These are phyloP conservation scores for Eupithecia dodoneata DNA, from an alignment of 2,888 invertebrate species.

Conservation along the genomic window DNA sequence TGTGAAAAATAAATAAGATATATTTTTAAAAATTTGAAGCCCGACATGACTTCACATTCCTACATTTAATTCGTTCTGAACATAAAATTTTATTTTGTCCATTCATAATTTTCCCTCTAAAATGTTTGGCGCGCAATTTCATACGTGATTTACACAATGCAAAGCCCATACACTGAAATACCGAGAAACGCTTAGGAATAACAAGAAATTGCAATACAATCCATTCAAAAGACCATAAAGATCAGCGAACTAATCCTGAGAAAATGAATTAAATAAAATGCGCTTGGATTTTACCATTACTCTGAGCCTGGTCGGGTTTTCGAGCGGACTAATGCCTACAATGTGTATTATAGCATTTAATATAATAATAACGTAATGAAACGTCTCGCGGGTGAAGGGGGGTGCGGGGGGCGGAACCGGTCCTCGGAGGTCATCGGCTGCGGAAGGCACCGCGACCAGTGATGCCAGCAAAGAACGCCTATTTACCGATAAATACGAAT, in stretches of 20 bases:
- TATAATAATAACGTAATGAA: slow-evolving; percentile 85
- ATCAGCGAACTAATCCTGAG: slow-evolving; percentile 66
- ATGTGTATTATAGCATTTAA: slow-evolving; percentile 84
- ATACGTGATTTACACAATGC: slow-evolving; percentile 55
- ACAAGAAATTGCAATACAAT: slow-evolving; percentile 61
- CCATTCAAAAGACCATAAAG: slow-evolving; percentile 70
- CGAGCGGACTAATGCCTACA: slow-evolving; percentile 73
- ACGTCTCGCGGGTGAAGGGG: slow-evolving; percentile 68
- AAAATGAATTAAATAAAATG: slow-evolving; percentile 67
- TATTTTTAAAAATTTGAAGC: background rate
- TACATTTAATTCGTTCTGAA: slow-evolving; percentile 25
- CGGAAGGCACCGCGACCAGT: slow-evolving; percentile 77
- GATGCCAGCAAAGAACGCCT: slow-evolving; percentile 67
- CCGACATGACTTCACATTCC: background rate
- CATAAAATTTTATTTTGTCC: slow-evolving; percentile 39
- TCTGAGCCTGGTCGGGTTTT: slow-evolving; percentile 26
- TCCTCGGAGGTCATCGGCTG: slow-evolving; percentile 82
- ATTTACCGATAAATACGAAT: background rate
- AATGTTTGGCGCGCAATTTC: slow-evolving; percentile 42
- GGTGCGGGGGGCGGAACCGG: slow-evolving; percentile 71
- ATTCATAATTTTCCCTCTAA: slow-evolving; percentile 39
- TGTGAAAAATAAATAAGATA: background rate
- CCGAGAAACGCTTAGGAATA: slow-evolving; percentile 54
- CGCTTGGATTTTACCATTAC: slow-evolving; percentile 29
- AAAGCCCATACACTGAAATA: slow-evolving; percentile 52